These are phyloP conservation scores for Dendroctonus valens DNA, from an alignment of 1,140 invertebrate genomes.

Conservation along the genomic window DNA sequence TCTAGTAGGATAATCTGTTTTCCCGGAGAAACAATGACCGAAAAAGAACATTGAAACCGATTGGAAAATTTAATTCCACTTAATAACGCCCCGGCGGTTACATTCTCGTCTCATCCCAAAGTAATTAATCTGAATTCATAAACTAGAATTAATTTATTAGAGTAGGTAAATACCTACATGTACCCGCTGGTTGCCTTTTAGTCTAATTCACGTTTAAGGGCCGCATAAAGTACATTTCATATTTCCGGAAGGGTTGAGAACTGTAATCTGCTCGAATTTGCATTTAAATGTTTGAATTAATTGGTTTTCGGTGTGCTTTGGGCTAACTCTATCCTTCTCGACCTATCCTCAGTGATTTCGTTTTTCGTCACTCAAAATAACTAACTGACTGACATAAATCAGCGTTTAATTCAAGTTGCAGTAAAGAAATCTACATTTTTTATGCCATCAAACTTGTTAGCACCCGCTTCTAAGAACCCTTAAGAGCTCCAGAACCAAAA, in stretches of 20 bases:
- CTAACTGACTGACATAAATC: too few relatives aligned
- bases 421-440: too few relatives aligned
- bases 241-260: constrained; percentile 28
- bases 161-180: constrained; percentile 30
- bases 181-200: constrained; percentile 25
- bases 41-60: neutral
- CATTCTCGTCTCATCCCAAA: constrained; percentile 22
- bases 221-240: constrained; percentile 29
- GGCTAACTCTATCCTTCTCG: neutral
- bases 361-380: too few relatives aligned
- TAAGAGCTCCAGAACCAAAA: too few relatives aligned
- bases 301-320: constrained; percentile 22
- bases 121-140: constrained; percentile 31
- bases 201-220: constrained; percentile 30
- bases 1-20: neutral
- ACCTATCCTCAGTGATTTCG: too few relatives aligned
- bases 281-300: constrained; percentile 29
- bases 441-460: too few relatives aligned
- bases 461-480: too few relatives aligned
- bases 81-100: constrained; percentile 19
- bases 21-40: neutral
- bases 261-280: constrained; percentile 29
- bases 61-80: constrained; percentile 15
- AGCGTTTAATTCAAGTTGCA: too few relatives aligned
- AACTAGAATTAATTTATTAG: constrained; percentile 32